A percentile compares a stretch with the other conserved stretches of the same genome.
phyloP scores from a whole-genome alignment of 2,113 vertebrate species.

The Zonotrichia leucophrys region DNA sequence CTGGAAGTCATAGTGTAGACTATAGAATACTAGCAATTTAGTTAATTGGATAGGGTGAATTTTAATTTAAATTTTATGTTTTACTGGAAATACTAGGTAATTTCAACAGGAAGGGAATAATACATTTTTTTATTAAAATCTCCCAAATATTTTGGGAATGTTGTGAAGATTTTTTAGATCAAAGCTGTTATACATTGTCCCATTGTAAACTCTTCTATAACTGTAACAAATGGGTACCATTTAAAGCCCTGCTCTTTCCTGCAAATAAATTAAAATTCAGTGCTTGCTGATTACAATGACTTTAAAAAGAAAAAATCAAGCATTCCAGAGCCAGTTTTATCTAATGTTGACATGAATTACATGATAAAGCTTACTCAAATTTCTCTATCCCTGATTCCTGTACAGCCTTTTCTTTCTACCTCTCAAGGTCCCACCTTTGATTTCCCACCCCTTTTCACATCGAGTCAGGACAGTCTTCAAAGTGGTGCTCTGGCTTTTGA shows the following conservation, averaged over 20 bases:
- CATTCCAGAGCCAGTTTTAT: neutral
- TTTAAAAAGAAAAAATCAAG: neutral
- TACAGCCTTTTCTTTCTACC: neutral
- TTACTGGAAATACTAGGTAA: neutral
- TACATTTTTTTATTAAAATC: neutral
- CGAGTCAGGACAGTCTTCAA: neutral
- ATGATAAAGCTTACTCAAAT: neutral
- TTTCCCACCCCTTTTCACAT: neutral
- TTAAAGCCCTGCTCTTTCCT: neutral
- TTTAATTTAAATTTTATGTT: neutral
- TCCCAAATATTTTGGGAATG: neutral
- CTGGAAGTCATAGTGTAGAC: neutral
- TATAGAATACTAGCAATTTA: no score
- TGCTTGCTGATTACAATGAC: neutral
- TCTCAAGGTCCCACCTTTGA: neutral
- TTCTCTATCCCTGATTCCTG: neutral
- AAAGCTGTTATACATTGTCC: neutral
- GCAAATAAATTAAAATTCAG: neutral
- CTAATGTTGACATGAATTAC: neutral
- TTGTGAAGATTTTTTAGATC: neutral
- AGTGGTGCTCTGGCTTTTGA: neutral
- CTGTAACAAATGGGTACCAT: neutral
- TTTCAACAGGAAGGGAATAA: neutral
- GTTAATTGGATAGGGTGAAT: neutral
- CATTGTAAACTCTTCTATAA: neutral